These are phyloP conservation scores for Perca flavescens DNA, from an alignment of 2,113 vertebrate genomes.

Conservation along the genomic window DNA sequence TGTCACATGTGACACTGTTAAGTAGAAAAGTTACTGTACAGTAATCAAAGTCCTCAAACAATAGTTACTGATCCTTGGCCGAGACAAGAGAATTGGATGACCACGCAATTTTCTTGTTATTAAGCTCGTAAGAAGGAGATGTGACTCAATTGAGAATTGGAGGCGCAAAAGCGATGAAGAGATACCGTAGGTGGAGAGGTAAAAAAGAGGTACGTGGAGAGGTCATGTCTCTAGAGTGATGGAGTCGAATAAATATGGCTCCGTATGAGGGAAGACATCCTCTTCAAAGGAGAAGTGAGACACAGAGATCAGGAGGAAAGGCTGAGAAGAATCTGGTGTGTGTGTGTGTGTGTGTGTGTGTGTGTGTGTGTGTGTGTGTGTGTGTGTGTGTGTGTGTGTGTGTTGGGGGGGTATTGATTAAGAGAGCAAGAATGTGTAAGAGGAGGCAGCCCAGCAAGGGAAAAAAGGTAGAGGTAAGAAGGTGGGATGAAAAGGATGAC, in stretches of 20 bases:
- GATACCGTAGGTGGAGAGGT: slow-evolving; percentile 5
- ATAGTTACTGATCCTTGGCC: slow-evolving; percentile 6
- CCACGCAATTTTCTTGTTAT: slow-evolving; percentile 38
- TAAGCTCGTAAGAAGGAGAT: slow-evolving; percentile 14
- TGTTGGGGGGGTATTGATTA: slow-evolving; percentile 71
- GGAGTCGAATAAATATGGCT: slow-evolving; percentile 59
- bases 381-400: too few relatives aligned
- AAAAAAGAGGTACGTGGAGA: slow-evolving; percentile 36
- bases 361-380: too few relatives aligned
- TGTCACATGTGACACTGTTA: background rate
- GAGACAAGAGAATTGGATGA: slow-evolving; percentile 37
- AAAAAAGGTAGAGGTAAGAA: slow-evolving; percentile 54
- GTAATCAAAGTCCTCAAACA: slow-evolving; percentile 43
- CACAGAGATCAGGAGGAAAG: slow-evolving; percentile 54
- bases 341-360: too few relatives aligned
- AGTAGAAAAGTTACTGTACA: slow-evolving; percentile 14
- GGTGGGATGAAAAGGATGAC: slow-evolving; percentile 68
- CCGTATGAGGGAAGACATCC: slow-evolving; percentile 52
- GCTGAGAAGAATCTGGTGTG: slow-evolving; percentile 50
- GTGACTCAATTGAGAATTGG: slow-evolving; percentile 28
- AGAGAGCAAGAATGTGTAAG: slow-evolving; percentile 54
- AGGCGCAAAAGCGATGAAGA: slow-evolving; percentile 39
- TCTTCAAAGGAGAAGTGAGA: slow-evolving; percentile 62
- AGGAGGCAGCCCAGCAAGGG: slow-evolving; percentile 48
- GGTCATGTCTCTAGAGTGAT: slow-evolving; percentile 60